These are phyloP conservation scores for Forbesichthys agassizii DNA, from an alignment of 2,113 vertebrate genomes.

Conservation along the genomic window DNA sequence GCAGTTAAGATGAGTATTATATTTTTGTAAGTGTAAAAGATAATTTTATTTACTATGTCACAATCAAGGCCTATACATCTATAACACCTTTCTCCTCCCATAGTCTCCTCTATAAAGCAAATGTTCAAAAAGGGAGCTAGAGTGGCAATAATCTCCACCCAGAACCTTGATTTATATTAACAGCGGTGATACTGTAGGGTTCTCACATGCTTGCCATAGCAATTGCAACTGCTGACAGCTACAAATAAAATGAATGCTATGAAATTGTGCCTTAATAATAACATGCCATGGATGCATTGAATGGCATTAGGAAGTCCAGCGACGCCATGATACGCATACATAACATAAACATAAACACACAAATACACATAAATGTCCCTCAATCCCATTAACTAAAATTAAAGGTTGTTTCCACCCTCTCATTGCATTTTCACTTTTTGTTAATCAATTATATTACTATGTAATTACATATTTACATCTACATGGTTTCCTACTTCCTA, in stretches of 20 bases:
- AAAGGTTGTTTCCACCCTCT: conserved; percentile 19
- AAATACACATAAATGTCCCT: conserved; percentile 38
- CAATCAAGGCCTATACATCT: no score
- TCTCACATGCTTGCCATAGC: conserved; percentile 40
- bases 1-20: no score
- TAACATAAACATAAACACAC: no score
- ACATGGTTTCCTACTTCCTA: no score
- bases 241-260: conserved; percentile 70
- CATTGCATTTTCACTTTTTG: conserved; percentile 31
- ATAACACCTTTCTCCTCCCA: background rate
- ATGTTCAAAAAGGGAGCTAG: conserved; percentile 25
- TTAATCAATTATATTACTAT: conserved; percentile 65
- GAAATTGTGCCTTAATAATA: conserved; percentile 70
- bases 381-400: conserved; percentile 69
- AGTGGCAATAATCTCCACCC: conserved; percentile 65
- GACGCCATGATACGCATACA: conserved; percentile 31
- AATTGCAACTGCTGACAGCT: conserved; percentile 67
- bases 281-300: conserved; percentile 71
- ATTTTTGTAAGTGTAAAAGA: no score
- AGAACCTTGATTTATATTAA: conserved; percentile 60
- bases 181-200: conserved; percentile 55
- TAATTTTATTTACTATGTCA: no score
- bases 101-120: conserved; percentile 12
- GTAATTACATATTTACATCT: conserved; percentile 55
- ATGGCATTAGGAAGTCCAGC: conserved; percentile 29